Conservation (phyloP, 2,797 vertebrate genomes). For the Anguilla pacifica region DNA sequence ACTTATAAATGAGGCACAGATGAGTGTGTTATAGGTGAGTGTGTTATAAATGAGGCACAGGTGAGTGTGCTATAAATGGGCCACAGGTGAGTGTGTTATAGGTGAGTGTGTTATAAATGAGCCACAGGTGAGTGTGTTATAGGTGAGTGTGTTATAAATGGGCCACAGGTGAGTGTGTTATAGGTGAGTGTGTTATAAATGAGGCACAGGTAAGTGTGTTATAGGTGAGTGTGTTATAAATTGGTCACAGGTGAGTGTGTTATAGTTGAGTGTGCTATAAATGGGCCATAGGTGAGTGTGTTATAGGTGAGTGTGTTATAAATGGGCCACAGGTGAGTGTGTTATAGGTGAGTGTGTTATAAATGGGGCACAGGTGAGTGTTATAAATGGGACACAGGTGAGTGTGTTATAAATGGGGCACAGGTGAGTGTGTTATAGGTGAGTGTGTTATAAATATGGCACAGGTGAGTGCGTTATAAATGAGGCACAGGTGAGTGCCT, state of each 20-base stretch:
- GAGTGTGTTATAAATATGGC: background rate
- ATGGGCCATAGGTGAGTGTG: background rate
- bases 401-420: background rate
- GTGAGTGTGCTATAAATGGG: background rate
- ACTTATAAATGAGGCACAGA: background rate
- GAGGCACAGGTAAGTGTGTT: background rate
- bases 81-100: background rate
- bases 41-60: background rate
- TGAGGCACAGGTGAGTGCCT: background rate
- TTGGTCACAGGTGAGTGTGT: background rate
- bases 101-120: background rate
- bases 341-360: background rate
- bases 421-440: no score
- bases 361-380: background rate
- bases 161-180: background rate
- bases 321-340: background rate
- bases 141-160: background rate
- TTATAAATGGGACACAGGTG: background rate
- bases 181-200: background rate
- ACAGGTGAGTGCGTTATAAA: background rate
- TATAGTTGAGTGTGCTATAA: background rate
- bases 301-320: background rate
- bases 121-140: background rate
- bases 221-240: conserved; percentile 10
- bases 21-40: background rate